phyloP scores from a whole-genome alignment of 1,140 invertebrate species.

The Eumeta japonica region DNA sequence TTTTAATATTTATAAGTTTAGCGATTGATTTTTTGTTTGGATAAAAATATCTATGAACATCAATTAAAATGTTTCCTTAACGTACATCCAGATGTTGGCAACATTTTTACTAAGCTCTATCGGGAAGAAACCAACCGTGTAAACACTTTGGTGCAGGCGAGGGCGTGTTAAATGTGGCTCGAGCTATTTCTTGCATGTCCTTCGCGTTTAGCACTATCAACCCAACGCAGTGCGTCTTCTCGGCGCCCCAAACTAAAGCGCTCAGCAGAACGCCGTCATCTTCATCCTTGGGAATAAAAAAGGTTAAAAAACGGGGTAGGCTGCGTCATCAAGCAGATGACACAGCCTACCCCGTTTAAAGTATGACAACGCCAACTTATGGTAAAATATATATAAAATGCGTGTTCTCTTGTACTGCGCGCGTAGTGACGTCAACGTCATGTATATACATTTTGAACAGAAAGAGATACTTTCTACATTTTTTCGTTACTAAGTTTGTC shows the following conservation, averaged over 20 bases:
- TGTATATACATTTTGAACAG: too few species aligned
- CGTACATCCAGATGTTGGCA: too few species aligned
- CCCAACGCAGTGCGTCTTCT: slow-evolving; percentile 62
- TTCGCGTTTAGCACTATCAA: slow-evolving; percentile 70
- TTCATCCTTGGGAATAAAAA: slow-evolving; percentile 59
- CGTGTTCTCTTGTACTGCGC: too few species aligned
- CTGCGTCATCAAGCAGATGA: not conserved
- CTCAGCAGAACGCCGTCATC: slow-evolving; percentile 75
- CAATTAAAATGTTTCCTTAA: too few species aligned
- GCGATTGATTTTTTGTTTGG: too few species aligned
- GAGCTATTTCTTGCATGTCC: slow-evolving; percentile 66
- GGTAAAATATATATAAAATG: too few species aligned
- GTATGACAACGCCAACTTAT: too few species aligned
- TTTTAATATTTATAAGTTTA: not conserved
- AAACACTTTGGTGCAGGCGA: slow-evolving; percentile 76
- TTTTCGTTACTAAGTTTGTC: slow-evolving; percentile 1
- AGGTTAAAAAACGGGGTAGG: not conserved
- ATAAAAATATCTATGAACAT: too few species aligned
- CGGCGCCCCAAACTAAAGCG: slow-evolving; percentile 66
- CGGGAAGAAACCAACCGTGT: slow-evolving; percentile 74
- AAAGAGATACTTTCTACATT: slow-evolving; percentile 10
- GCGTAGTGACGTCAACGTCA: too few species aligned
- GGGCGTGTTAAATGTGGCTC: slow-evolving; percentile 67
- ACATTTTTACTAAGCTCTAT: too few species aligned
- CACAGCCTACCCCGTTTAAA: too few species aligned